A percentile compares a stretch with the other conserved stretches of the same genome.
Evolutionary conservation across 2,113 vertebrate species (phyloP).

Genomic region (Epinephelus cyanopodus): DNA sequence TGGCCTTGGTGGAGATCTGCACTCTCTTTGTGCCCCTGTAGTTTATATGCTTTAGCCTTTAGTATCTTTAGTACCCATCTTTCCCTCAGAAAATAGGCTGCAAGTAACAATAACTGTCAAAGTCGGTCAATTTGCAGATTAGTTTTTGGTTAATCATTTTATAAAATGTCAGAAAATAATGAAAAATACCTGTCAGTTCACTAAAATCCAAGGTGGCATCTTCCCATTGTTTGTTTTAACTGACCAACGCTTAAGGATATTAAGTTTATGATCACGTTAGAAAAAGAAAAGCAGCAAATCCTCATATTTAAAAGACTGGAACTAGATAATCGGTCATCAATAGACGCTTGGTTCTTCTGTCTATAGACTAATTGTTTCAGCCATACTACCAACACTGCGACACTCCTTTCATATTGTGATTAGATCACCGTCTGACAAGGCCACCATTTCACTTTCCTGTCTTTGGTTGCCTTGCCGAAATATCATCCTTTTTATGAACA

Average conservation of each 20-base stretch:
- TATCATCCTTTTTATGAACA: slow-evolving; percentile 50
- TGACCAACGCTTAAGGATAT: background rate
- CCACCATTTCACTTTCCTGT: slow-evolving; percentile 3
- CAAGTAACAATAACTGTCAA: too few relatives aligned
- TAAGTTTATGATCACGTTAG: background rate
- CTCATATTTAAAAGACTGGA: background rate
- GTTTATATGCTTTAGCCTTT: background rate
- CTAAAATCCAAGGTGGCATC: too few relatives aligned
- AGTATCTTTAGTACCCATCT: too few relatives aligned
- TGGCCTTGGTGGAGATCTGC: too few relatives aligned
- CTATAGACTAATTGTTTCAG: background rate
- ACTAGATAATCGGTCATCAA: background rate
- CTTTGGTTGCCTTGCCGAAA: slow-evolving; percentile 27
- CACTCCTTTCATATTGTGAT: background rate
- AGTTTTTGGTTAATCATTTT: background rate
- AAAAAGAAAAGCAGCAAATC: slow-evolving; percentile 4
- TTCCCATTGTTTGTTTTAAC: background rate
- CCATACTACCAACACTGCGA: background rate
- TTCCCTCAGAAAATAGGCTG: background rate
- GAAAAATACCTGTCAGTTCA: too few relatives aligned
- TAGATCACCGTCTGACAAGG: slow-evolving; percentile 10
- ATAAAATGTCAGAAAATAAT: background rate
- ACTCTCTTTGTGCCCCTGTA: too few relatives aligned
- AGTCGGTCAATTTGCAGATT: background rate
- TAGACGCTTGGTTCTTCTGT: background rate